Conservation (phyloP, 2,113 vertebrate species). For the Ginglymostoma cirratum region DNA sequence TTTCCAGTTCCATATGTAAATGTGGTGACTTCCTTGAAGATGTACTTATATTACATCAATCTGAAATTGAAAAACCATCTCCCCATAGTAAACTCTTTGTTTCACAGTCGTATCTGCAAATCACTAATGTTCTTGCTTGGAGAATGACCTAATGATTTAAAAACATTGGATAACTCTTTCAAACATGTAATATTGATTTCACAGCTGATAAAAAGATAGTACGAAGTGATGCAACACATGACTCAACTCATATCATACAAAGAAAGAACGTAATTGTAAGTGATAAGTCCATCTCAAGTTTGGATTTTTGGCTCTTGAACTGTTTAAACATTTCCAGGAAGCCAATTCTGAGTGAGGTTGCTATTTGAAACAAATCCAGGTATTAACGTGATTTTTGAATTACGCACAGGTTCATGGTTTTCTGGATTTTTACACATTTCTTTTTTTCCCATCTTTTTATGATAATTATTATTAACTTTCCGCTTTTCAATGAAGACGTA, state of each 20-base stretch:
- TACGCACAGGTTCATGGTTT: neutral
- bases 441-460: neutral
- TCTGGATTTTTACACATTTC: neutral
- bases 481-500: neutral
- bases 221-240: neutral
- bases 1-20: neutral
- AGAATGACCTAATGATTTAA: constrained; percentile 23
- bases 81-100: neutral
- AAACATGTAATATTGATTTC: neutral
- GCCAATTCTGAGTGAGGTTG: neutral
- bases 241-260: neutral
- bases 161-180: constrained; percentile 2
- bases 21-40: neutral
- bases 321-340: neutral
- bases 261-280: neutral
- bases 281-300: neutral
- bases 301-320: neutral
- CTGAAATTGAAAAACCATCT: neutral
- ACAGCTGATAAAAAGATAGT: neutral
- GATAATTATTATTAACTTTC: neutral
- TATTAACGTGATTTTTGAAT: neutral
- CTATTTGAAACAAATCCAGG: neutral
- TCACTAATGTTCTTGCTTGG: neutral
- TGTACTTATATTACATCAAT: neutral
- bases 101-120: constrained; percentile 1